Percentiles rank a stretch among this genome's conserved stretches.
Evolutionary conservation across 2,888 invertebrate species (phyloP).

Genomic region (Callinectes sapidus): DNA sequence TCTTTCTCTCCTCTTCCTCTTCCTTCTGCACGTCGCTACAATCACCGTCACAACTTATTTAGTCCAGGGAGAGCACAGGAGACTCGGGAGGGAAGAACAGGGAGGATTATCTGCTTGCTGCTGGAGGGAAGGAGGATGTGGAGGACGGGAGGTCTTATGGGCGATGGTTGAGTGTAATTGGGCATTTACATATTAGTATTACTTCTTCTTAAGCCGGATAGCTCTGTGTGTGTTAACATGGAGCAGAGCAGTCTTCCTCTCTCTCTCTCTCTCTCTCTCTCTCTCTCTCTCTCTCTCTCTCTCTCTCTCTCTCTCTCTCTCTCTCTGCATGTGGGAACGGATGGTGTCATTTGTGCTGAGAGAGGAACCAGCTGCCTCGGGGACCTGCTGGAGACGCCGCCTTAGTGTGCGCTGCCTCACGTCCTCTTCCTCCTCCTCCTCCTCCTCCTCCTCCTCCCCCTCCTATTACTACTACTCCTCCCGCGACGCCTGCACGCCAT

Average conservation of each 20-base stretch:
- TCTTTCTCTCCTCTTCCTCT: neutral
- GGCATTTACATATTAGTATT: neutral
- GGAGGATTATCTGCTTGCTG: conserved; percentile 11
- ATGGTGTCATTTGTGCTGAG: conserved; percentile 37
- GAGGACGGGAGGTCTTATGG: neutral
- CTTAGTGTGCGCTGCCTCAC: conserved; percentile 10
- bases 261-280: neutral
- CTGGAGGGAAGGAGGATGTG: neutral
- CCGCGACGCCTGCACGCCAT: conserved; percentile 14
- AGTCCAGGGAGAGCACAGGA: neutral
- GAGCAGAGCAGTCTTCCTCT: neutral
- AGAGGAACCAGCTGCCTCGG: conserved; percentile 37
- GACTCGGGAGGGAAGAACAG: neutral
- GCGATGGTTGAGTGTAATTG: neutral
- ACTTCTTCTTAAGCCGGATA: neutral
- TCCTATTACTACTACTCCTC: neutral
- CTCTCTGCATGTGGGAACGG: conserved; percentile 35
- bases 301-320: conserved; percentile 36
- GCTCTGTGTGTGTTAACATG: neutral
- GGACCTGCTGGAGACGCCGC: conserved; percentile 35
- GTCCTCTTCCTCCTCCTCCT: conserved; percentile 12
- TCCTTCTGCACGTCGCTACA: neutral
- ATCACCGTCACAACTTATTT: conserved; percentile 24
- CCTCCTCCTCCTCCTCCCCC: conserved; percentile 17
- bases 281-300: conserved; percentile 19